Evolutionary conservation across 2,797 vertebrate genomes (phyloP).

Genomic region (Myiotriccus ornatus): DNA sequence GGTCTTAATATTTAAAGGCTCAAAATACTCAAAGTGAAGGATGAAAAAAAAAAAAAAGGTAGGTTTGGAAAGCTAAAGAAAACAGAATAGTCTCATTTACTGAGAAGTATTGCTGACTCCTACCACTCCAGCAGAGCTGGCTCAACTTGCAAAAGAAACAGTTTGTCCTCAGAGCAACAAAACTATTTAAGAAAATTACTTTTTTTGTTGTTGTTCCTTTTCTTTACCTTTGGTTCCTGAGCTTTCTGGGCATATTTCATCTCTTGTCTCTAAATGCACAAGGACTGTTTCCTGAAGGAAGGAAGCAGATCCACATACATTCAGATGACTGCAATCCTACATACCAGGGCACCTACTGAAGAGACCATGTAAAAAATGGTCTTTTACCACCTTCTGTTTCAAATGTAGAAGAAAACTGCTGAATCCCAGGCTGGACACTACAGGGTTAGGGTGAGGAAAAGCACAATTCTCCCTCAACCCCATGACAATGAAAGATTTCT

Average conservation of each 20-base stretch:
- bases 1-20: background rate
- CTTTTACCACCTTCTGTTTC: background rate
- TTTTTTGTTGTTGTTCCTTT: background rate
- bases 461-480: background rate
- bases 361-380: background rate
- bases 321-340: background rate
- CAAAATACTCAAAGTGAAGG: background rate
- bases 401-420: background rate
- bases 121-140: background rate
- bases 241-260: background rate
- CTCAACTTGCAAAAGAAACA: background rate
- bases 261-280: background rate
- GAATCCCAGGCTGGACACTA: background rate
- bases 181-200: background rate
- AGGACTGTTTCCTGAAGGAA: background rate
- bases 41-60: background rate
- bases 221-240: background rate
- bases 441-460: background rate
- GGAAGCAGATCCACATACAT: background rate
- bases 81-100: background rate
- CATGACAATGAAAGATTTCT: background rate
- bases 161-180: background rate
- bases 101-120: background rate
- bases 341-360: background rate
- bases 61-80: background rate